These are phyloP conservation scores for Bucorvus abyssinicus DNA, from an alignment of 2,797 vertebrate species.

Conservation along the genomic window DNA sequence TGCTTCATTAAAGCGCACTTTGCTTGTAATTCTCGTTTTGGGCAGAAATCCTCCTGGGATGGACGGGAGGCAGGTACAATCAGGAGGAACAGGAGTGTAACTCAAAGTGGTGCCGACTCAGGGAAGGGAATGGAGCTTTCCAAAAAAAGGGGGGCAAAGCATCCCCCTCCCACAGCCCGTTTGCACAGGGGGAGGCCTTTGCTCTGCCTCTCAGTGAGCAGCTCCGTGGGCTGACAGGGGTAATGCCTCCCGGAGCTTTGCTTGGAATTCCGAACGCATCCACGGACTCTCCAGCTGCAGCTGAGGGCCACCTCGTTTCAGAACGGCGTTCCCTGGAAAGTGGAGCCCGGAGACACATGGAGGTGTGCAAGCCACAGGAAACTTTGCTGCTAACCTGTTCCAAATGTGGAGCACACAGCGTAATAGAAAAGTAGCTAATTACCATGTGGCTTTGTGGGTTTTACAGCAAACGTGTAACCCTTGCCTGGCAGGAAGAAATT, in stretches of 20 bases:
- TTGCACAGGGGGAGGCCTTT: neutral
- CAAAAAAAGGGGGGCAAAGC: neutral
- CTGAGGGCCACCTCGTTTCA: neutral
- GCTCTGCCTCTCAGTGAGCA: neutral
- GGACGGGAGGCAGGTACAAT: neutral
- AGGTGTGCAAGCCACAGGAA: neutral
- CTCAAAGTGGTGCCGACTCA: accelerated
- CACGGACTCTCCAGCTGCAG: neutral
- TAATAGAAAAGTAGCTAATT: neutral
- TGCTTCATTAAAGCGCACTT: neutral
- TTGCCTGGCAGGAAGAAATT: neutral
- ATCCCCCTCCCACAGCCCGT: neutral
- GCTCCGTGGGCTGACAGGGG: accelerated
- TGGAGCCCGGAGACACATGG: accelerated
- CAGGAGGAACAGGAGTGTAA: neutral
- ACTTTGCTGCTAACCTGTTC: neutral
- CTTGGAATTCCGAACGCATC: neutral
- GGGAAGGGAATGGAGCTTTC: neutral
- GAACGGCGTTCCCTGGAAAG: neutral
- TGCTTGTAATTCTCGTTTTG: neutral
- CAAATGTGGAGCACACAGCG: neutral
- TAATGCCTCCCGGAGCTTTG: neutral
- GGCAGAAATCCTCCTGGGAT: neutral
- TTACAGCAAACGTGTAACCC: neutral
- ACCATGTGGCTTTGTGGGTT: neutral